Percentiles rank a stretch among this genome's conserved stretches.
Evolutionary conservation across 2,797 vertebrate species (phyloP).

Genomic region (Scolopax bukidnonensis): DNA sequence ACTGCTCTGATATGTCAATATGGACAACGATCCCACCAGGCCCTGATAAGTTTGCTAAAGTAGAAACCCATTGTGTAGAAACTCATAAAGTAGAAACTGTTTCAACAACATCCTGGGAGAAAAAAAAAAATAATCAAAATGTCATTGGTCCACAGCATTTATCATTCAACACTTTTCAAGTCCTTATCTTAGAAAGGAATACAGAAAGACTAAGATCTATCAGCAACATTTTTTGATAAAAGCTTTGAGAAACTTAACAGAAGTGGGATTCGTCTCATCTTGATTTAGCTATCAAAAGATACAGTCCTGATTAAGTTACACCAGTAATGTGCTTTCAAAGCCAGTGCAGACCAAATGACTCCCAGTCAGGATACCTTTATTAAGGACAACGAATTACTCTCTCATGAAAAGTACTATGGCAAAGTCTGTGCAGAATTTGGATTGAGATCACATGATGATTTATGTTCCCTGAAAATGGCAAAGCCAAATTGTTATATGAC

Average conservation of each 20-base stretch:
- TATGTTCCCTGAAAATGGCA: neutral
- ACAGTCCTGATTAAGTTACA: neutral
- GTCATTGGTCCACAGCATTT: neutral
- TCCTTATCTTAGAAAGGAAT: neutral
- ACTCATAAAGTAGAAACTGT: neutral
- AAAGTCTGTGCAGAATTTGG: neutral
- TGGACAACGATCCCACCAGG: neutral
- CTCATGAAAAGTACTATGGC: neutral
- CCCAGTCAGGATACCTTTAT: neutral
- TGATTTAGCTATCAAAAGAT: neutral
- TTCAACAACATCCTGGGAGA: neutral
- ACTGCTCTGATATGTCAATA: neutral
- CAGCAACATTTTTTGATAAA: neutral
- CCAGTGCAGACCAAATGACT: neutral
- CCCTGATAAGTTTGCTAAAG: neutral
- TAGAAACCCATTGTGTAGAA: neutral
- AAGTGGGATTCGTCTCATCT: neutral
- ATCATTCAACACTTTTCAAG: neutral
- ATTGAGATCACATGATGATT: neutral
- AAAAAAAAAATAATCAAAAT: neutral
- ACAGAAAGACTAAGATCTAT: neutral
- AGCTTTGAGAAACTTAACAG: neutral
- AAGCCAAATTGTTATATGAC: neutral
- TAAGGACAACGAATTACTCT: neutral
- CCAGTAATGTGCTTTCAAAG: neutral